Evolutionary conservation across 2,888 invertebrate species (phyloP), one percentile per base, ranked within the genome.

Genomic region (Pristionchus japonicus): DNA sequence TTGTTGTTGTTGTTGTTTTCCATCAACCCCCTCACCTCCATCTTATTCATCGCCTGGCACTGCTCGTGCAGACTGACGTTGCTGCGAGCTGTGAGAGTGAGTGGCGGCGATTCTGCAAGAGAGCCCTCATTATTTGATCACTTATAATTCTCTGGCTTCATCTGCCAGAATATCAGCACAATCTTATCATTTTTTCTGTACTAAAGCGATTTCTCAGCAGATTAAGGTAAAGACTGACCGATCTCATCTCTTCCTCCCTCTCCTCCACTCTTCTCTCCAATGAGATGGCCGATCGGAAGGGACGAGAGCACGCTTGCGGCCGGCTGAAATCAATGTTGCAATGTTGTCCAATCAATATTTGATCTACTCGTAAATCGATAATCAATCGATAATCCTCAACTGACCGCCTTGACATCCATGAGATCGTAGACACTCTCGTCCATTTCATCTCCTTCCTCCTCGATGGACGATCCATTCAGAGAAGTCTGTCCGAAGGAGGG

Each of bases 381-480:
- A 43, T 47, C n/a, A 11, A 27, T 77, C 15, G 27, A 77, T 43
- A 43, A n/a, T n/a, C n/a, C n/a, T n/a, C n/a, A n/a, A 70, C 70
- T 43, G 43, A 70, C 80, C n/a, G n/a, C 31, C 47, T 80, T 83
- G 34, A 83, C 82, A 83, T 83, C 82, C 82, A 83, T 83, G 34
- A 83, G 82, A 52, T 43, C 37, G 9, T 40, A 83, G 20, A 83
- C 34, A 52, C 82, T 83, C 34, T 83, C 82, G 37, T 83, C 82
- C 49, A 83, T 49, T 20, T 83, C 82, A 49, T 83, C 82, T 49
- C 52, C 82, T 52, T 83, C 52, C 23, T 43, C 52, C 23, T 43
- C 52, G 23, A 83, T 52, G 13, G 82, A 83, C 23, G 82, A 83
- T 83, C 52, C 52, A 83, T 83, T 52, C 31, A 52, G 82, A 34